Evolutionary conservation across 2,113 vertebrate species (phyloP).

Genomic region (Erythrocebus patas): DNA sequence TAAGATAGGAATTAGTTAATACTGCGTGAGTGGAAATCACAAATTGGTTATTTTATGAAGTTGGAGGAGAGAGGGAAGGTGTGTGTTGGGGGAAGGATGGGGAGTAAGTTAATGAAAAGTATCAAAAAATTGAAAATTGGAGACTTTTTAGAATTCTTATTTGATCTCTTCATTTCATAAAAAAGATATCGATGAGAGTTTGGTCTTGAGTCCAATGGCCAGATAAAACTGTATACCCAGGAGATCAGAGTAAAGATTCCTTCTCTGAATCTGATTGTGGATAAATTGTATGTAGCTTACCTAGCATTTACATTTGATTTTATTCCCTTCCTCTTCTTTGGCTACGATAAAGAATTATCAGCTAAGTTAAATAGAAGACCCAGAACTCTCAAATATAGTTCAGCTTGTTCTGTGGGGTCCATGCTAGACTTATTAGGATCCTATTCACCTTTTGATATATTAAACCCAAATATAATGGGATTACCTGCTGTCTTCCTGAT

Average conservation of each 20-base stretch:
- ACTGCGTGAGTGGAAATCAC: neutral
- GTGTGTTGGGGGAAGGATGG: no score
- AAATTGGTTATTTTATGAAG: neutral
- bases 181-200: neutral
- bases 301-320: neutral
- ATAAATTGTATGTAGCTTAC: neutral
- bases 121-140: neutral
- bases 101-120: neutral
- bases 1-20: neutral
- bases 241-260: neutral
- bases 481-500: conserved; percentile 63
- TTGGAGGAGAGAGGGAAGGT: neutral
- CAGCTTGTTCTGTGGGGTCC: neutral
- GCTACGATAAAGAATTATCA: neutral
- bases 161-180: neutral
- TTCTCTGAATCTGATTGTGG: neutral
- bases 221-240: neutral
- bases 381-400: neutral
- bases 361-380: neutral
- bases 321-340: neutral
- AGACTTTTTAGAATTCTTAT: neutral
- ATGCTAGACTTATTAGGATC: neutral
- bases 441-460: neutral
- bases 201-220: neutral
- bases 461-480: fast-evolving